Base-by-base conservation (phyloP, 2,113 vertebrate genomes). In the Notothenia rossii region DNA sequence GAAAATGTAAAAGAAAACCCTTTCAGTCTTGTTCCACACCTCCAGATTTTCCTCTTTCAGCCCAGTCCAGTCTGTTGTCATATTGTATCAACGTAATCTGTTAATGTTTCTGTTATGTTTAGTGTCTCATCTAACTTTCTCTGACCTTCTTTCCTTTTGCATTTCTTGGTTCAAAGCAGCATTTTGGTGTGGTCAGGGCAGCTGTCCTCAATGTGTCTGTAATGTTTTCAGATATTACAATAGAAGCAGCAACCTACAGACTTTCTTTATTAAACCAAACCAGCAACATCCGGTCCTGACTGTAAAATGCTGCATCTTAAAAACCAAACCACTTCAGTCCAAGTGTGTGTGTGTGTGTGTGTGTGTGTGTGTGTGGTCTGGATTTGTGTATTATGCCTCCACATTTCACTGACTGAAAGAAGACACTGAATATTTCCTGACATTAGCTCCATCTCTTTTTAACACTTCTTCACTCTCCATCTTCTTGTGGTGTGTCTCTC, bases 281-380 rank as follows among this genome's bases (percentile, higher is more conserved):
- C 17, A 43, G 7, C 18, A 59, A 9, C 36, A 65, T 71, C 36
- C 53, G 70, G 49, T 51, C 66, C 83, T 83, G 80, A 79, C 86
- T 83, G 56, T 89, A 93, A 94, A 94, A 93, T 92, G 92, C 92
- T 94, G 93, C 92, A 70, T 13, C 70, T 67, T 63, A 68, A 74
- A 80, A 60, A 89, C 67, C 75, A 82, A 40, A 40, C 36, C 59
- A 70, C 63, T 29, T 70, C 73, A 79, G 58, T 63, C 63, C 64
- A 82, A 66, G 64, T 5, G 43, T 13, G n/a, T 49, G 45, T 61
- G 56, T 72, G 56, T 50, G 48, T 72, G 60, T 51, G 33, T 54
- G 49, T 62, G 22, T 43, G 61, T 70, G 53, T 29, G 55, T 71
- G 22, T 62, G 45, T 40, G 46, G 48, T 36, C 51, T 40, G 61